Percentiles rank a stretch among this genome's conserved stretches.
Evolutionary conservation across 2,888 invertebrate species (phyloP).

Genomic region (Cerastis rubricosa): DNA sequence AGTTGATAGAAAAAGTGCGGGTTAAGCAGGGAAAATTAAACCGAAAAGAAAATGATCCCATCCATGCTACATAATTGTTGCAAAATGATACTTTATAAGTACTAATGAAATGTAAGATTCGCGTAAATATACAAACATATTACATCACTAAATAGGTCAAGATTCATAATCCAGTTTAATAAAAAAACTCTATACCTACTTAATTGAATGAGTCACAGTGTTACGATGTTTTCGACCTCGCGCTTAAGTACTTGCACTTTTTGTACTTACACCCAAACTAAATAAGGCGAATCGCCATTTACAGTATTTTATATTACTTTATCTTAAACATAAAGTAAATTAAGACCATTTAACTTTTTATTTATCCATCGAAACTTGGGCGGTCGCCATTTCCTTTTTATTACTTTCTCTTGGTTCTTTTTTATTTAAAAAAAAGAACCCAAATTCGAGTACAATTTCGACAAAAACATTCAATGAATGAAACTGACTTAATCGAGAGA

Average conservation of each 20-base stretch:
- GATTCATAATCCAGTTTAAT: slow-evolving; percentile 29
- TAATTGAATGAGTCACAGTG: slow-evolving; percentile 43
- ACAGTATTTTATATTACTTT: slow-evolving; percentile 6
- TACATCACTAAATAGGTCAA: slow-evolving; percentile 41
- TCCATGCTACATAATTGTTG: too few relatives aligned
- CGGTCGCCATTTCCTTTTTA: slow-evolving; percentile 35
- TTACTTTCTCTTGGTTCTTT: slow-evolving; percentile 54
- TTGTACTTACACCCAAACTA: not conserved
- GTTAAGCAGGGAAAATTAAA: too few relatives aligned
- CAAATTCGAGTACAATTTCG: slow-evolving; percentile 22
- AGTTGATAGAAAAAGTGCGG: too few relatives aligned
- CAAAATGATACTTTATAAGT: too few relatives aligned
- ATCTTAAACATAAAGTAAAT: slow-evolving; percentile 18
- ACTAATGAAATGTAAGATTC: not conserved
- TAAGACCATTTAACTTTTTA: slow-evolving; percentile 42
- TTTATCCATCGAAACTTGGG: slow-evolving; percentile 37
- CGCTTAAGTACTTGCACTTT: slow-evolving; percentile 37
- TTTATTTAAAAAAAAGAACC: slow-evolving; percentile 24
- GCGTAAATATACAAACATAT: slow-evolving; percentile 3
- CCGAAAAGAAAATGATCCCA: too few relatives aligned
- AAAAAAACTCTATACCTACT: slow-evolving; percentile 27
- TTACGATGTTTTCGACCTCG: slow-evolving; percentile 37
- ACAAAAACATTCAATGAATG: slow-evolving; percentile 48
- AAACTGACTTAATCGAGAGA: slow-evolving; percentile 45
- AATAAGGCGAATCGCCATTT: slow-evolving; percentile 9